Percentiles rank a stretch among this genome's conserved stretches.
Conservation (phyloP, 2,113 vertebrate species). For the Bettongia penicillata region DNA sequence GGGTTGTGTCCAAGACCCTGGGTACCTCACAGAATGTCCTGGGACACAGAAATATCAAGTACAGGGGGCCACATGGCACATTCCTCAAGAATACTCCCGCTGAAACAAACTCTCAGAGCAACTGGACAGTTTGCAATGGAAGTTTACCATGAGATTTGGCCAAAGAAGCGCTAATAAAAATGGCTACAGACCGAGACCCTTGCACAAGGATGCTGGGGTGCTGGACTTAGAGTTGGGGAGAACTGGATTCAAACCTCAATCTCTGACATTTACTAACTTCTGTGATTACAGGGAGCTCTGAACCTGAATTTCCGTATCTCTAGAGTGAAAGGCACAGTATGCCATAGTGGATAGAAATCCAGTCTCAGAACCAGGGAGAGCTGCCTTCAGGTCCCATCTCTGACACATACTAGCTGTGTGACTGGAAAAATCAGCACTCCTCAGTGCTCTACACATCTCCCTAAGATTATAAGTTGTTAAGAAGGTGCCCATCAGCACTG, state of each 20-base stretch:
- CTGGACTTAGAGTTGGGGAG: neutral
- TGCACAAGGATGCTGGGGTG: neutral
- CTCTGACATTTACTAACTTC: neutral
- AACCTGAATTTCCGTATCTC: neutral
- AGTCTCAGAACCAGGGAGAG: neutral
- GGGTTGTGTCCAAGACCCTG: neutral
- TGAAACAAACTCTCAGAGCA: neutral
- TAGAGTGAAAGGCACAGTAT: neutral
- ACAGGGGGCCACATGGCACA: neutral
- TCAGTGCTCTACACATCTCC: neutral
- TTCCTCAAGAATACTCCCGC: neutral
- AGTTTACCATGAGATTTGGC: neutral
- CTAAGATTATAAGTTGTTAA: neutral
- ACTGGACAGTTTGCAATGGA: neutral
- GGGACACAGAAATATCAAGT: neutral
- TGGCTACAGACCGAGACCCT: neutral
- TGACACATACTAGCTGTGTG: neutral
- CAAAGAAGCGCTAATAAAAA: neutral
- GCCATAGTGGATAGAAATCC: neutral
- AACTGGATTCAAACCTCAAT: neutral
- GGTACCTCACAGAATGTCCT: neutral
- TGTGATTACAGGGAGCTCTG: neutral
- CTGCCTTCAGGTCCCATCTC: neutral
- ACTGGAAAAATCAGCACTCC: neutral
- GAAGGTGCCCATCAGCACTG: neutral